Evolutionary conservation across 2,888 invertebrate genomes (phyloP), one percentile per base, ranked within the genome.

Genomic region (Euzophera pinguis): DNA sequence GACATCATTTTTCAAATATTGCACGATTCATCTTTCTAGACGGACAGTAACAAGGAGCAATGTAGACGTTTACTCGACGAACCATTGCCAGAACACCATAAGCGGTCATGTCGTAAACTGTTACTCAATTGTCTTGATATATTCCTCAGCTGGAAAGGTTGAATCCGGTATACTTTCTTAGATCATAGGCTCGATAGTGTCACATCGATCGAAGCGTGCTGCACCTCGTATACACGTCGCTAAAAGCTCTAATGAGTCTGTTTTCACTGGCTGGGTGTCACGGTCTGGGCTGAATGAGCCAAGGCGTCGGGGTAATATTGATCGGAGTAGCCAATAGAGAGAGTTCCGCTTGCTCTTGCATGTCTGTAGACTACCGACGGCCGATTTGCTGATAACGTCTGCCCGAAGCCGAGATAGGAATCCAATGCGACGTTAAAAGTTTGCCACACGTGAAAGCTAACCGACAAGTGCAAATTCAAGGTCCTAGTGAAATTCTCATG

Each of bases 301-400:
- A 60, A 56, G 66, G 60, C 69, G 71, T 75, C 70, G 63, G 61
- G 71, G 63, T 73, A 73, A 79, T 81, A 78, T 78, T 75, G 77
- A 83, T 79, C 75, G 74, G 71, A 67, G 70, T 67, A 74, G 67
- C 71, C 71, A 70, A 73, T 69, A 62, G 81, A 80, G 82, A 82
- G 82, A 82, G 81, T 74, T 71, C 65, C 64, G 63, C 62, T 63
- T 63, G 69, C 68, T 45, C 71, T 72, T 69, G 68, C 67, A 67
- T 65, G 69, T 66, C 64, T 65, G 63, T 67, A 63, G 63, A 64
- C 60, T 63, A 60, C 67, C 62, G 67, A 73, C 71, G 66, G 71
- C 64, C 65, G 81, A 84, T 83, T 70, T 37, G 55, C 64, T 61
- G 84, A 85, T 87, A 85, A 78, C 73, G 80, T 81, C 80, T 71